Base-by-base conservation (phyloP, 2,113 vertebrate genomes). In the Cyanoderma ruficeps region DNA sequence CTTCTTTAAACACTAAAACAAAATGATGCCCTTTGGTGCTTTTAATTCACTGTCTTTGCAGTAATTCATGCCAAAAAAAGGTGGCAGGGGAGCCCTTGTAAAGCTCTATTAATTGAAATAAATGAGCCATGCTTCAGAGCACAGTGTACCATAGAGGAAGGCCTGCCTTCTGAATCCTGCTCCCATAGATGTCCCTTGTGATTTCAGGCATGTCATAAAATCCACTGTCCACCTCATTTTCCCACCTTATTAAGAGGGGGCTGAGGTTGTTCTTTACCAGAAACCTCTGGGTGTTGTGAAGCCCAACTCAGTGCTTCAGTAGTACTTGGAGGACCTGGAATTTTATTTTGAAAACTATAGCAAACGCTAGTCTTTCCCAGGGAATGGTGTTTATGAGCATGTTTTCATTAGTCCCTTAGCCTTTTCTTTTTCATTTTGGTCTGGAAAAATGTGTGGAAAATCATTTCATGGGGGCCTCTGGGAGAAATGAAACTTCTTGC, bases 21-120 rank as follows among this genome's bases (percentile, higher is more conserved):
- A 96, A 96, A 96, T 20, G 0, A 52, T 78, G 92, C 56, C 85
- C 72, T 92, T 92, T 68, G 86, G 88, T 83, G 85, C 86, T 81
- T 94, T 93, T 92, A 95, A 93, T 93, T 93, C 93, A 95, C 72
- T 94, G 83, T 95, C 92, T 95, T 86, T 90, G 72, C 71, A 92
- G 80, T 70, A 75, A 78, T 60, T 90, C 0, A 3, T 94, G 68
- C 75, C 75, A 60, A 79, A 83, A 72, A 59, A 72, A 71, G 71
- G 87, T 75, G 79, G 47, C 87, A 85, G 50, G 95, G 95, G 96
- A 97, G 79, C 71, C 60, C 76, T 96, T 94, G 81, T 49, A 79
- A 75, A 71, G 52, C 56, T 60, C 63, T 78, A 93, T 94, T 95
- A 96, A 96, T 96, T 96, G 93, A 96, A 96, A 96, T 87, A 96